phyloP scores from a whole-genome alignment of 2,113 vertebrate genomes.

The Ranitomeya variabilis region DNA sequence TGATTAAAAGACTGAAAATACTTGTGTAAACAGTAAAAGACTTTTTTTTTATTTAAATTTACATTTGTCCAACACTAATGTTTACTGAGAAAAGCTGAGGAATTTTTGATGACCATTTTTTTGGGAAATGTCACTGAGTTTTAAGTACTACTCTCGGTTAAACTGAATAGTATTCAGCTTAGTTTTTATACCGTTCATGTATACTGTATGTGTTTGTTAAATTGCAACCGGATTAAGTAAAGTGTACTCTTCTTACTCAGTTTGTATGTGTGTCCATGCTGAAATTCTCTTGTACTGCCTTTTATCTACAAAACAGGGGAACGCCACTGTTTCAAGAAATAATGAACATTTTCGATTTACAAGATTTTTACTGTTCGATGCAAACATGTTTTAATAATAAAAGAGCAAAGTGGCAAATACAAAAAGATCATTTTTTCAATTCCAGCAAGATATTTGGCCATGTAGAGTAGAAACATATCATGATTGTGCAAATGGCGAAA shows the following conservation, averaged over 20 bases:
- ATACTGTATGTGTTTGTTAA: slow-evolving; percentile 74
- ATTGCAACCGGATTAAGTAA: slow-evolving; percentile 74
- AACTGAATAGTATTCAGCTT: slow-evolving; percentile 69
- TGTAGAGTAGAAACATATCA: neutral
- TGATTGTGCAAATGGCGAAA: too few relatives aligned
- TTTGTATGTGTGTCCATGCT: slow-evolving; percentile 55
- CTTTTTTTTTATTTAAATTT: slow-evolving; percentile 65
- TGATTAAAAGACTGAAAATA: slow-evolving; percentile 66
- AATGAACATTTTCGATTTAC: slow-evolving; percentile 4
- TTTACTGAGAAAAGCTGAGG: slow-evolving; percentile 71
- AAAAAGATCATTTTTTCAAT: slow-evolving; percentile 12
- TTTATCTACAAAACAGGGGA: slow-evolving; percentile 37
- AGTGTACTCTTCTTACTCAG: slow-evolving; percentile 68
- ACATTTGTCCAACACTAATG: slow-evolving; percentile 67
- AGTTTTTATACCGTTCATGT: slow-evolving; percentile 72
- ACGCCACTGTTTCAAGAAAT: slow-evolving; percentile 19
- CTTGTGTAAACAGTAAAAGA: slow-evolving; percentile 66
- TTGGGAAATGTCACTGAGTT: slow-evolving; percentile 70
- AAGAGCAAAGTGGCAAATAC: slow-evolving; percentile 12
- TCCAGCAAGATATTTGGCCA: neutral
- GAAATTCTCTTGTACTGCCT: slow-evolving; percentile 35
- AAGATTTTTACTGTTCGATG: slow-evolving; percentile 48
- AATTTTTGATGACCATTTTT: slow-evolving; percentile 69
- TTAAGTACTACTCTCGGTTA: slow-evolving; percentile 70
- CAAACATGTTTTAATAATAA: slow-evolving; percentile 53